A percentile compares a stretch with the other conserved stretches of the same genome.
Conservation (phyloP, 2,888 invertebrate genomes). For the Lamellibrachia satsuma region DNA sequence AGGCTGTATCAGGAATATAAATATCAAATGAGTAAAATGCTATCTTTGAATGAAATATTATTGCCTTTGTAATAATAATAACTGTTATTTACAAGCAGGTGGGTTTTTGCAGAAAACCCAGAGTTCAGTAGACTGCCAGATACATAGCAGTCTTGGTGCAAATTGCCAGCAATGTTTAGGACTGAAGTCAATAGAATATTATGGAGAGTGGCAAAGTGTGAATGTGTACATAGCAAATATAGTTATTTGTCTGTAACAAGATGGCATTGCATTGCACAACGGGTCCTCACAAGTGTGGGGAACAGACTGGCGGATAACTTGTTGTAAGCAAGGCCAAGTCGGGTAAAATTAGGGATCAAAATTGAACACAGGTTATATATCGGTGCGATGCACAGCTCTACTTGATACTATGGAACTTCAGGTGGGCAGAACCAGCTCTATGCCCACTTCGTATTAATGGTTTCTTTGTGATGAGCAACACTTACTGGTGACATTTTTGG, state of each 20-base stretch:
- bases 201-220: neutral
- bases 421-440: neutral
- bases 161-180: neutral
- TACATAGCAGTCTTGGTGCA: neutral
- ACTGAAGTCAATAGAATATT: neutral
- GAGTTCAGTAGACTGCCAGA: neutral
- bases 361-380: neutral
- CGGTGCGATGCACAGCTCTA: neutral
- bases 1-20: neutral
- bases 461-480: neutral
- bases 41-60: neutral
- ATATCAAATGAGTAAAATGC: conserved; percentile 8
- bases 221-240: neutral
- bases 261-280: neutral
- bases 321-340: neutral
- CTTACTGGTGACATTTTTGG: neutral
- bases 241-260: neutral
- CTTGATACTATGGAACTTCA: neutral
- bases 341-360: neutral
- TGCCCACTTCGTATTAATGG: neutral
- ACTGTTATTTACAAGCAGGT: neutral
- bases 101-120: neutral
- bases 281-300: neutral
- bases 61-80: neutral
- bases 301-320: neutral